Conservation (phyloP, 2,113 vertebrate genomes). For the Fregetta grallaria region DNA sequence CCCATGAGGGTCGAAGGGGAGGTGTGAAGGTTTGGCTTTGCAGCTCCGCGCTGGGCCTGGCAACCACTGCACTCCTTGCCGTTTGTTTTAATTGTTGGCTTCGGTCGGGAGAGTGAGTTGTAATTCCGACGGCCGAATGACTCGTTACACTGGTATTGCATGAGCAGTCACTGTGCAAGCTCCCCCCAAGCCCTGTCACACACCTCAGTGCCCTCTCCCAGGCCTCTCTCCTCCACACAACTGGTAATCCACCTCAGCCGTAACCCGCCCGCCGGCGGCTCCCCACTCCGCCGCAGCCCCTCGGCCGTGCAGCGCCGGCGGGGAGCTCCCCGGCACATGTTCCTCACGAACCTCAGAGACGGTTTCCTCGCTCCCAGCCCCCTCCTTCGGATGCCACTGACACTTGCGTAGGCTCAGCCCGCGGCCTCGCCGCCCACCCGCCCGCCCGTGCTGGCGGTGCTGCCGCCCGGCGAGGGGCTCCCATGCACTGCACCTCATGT, state of each 20-base stretch:
- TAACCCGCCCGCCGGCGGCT: background rate
- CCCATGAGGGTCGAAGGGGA: background rate
- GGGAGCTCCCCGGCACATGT: background rate
- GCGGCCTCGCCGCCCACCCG: background rate
- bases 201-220: constrained; percentile 14
- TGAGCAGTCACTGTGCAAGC: background rate
- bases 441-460: background rate
- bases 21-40: background rate
- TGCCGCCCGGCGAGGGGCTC: constrained; percentile 46
- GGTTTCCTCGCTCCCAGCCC: background rate
- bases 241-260: constrained; percentile 77
- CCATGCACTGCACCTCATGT: constrained; percentile 77
- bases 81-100: background rate
- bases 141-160: constrained; percentile 45
- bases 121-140: background rate
- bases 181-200: background rate
- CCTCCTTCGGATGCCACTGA: constrained; percentile 48
- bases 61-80: background rate
- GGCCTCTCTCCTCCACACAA: constrained; percentile 64
- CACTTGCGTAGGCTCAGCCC: background rate
- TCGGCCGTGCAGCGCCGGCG: accelerated
- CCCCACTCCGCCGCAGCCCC: background rate
- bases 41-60: background rate
- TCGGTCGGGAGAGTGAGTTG: background rate
- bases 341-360: constrained; percentile 60